phyloP scores from a whole-genome alignment of 2,888 invertebrate species.

The Cataglyphis livida region DNA sequence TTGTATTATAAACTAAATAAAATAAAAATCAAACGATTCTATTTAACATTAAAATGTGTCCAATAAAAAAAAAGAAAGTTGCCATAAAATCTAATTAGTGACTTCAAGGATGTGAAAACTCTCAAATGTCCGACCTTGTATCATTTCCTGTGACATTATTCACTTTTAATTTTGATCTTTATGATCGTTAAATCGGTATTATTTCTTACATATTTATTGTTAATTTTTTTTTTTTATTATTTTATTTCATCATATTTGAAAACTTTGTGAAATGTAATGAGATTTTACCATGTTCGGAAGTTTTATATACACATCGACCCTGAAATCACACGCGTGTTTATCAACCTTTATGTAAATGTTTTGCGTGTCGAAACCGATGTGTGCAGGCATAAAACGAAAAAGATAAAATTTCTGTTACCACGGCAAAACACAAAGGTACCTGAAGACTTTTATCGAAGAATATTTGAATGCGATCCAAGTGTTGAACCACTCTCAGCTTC shows the following conservation, averaged over 20 bases:
- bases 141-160: not conserved
- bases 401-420: constrained; percentile 42
- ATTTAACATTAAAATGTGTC: not conserved
- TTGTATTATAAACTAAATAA: not conserved
- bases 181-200: not conserved
- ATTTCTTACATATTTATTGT: not conserved
- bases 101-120: constrained; percentile 17
- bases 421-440: constrained; percentile 69
- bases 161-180: not conserved
- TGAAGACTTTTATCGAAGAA: constrained; percentile 75
- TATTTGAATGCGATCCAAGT: constrained; percentile 78
- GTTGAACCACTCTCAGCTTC: constrained; percentile 76
- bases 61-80: constrained; percentile 34
- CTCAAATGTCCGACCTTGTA: constrained; percentile 9
- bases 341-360: constrained; percentile 29
- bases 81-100: constrained; percentile 19
- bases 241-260: not conserved
- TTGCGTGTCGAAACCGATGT: constrained; percentile 5
- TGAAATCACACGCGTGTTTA: constrained; percentile 1
- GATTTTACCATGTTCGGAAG: not conserved
- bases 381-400: constrained; percentile 18
- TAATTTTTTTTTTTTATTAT: not conserved
- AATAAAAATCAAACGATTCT: constrained; percentile 33
- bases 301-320: constrained; percentile 13
- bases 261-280: not conserved